phyloP scores from a whole-genome alignment of 2,797 vertebrate species.

The Luscinia megarhynchos region DNA sequence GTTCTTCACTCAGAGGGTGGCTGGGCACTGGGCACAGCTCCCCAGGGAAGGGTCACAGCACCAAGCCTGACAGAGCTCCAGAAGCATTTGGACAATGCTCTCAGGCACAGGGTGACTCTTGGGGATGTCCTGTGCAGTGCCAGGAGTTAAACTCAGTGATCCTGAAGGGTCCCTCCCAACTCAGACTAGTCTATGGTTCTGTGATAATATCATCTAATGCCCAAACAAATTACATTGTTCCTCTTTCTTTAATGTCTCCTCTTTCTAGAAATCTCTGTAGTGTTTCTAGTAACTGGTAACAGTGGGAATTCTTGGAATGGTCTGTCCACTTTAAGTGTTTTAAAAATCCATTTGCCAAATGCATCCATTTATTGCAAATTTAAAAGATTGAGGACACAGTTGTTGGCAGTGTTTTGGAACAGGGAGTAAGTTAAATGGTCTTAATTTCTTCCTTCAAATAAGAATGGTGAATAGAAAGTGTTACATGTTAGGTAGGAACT shows the following conservation, averaged over 20 bases:
- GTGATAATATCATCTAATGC: neutral
- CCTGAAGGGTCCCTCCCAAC: neutral
- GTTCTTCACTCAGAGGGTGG: neutral
- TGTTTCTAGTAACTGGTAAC: neutral
- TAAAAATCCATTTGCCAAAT: constrained; percentile 6
- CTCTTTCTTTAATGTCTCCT: neutral
- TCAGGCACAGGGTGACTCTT: neutral
- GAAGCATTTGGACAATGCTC: fast-evolving
- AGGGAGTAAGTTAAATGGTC: neutral
- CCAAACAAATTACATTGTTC: neutral
- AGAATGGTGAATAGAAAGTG: neutral
- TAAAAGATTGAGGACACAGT: neutral
- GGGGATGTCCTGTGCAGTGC: neutral
- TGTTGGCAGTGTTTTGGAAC: neutral
- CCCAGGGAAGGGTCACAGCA: neutral
- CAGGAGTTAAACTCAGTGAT: neutral
- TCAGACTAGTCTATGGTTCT: neutral
- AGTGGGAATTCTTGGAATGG: neutral
- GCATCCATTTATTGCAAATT: neutral
- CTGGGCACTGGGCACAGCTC: neutral
- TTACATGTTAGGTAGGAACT: neutral
- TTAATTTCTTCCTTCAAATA: neutral
- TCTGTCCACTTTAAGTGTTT: neutral
- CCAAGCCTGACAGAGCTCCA: neutral
- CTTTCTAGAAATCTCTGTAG: neutral